These are phyloP conservation scores for Tenebrosternarchus preto DNA, from an alignment of 2,113 vertebrate species.

Conservation along the genomic window DNA sequence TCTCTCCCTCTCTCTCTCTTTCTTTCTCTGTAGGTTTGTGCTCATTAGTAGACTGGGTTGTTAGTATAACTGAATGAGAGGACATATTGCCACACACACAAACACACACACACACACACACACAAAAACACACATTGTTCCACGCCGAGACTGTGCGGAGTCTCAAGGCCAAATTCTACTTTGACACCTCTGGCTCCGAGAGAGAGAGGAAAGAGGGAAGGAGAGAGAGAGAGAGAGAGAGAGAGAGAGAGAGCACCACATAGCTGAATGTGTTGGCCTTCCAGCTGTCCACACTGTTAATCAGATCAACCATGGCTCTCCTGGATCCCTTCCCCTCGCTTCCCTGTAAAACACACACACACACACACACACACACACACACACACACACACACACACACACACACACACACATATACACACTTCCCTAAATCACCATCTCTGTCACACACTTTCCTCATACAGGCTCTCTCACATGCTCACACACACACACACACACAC, in stretches of 20 bases:
- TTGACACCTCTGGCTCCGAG: constrained; percentile 32
- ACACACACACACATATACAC: no score
- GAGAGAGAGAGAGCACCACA: neutral
- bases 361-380: neutral
- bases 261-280: neutral
- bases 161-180: constrained; percentile 49
- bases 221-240: neutral
- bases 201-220: neutral
- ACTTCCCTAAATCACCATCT: no score
- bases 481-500: neutral
- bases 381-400: no score
- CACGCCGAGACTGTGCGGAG: constrained; percentile 34
- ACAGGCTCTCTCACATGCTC: no score
- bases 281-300: constrained; percentile 16
- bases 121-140: constrained; percentile 55
- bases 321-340: neutral
- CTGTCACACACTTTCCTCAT: no score
- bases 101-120: constrained; percentile 48
- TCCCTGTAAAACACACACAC: neutral
- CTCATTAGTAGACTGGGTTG: constrained; percentile 48
- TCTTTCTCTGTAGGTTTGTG: constrained; percentile 25
- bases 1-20: constrained; percentile 26
- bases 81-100: constrained; percentile 45
- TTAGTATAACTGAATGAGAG: constrained; percentile 52
- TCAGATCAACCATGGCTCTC: constrained; percentile 29